A percentile compares a stretch with the other conserved stretches of the same genome.
Conservation (phyloP, 2,113 vertebrate species). For the Pipra filicauda region DNA sequence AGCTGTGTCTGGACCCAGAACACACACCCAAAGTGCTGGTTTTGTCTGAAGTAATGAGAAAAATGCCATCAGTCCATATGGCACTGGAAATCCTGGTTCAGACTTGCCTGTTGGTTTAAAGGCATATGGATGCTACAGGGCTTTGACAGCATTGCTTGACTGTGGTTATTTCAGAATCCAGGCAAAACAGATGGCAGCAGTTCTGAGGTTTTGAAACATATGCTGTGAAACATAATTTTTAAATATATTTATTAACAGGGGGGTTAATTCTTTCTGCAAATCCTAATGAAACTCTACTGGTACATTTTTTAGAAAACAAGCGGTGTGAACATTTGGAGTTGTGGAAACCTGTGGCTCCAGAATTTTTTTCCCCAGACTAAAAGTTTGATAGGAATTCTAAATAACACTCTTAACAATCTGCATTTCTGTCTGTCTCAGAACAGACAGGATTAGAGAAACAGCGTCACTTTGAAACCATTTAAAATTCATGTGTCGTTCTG, state of each 20-base stretch:
- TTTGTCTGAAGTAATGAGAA: neutral
- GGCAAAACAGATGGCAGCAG: slow-evolving; percentile 34
- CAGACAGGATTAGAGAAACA: slow-evolving; percentile 1
- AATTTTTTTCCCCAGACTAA: neutral
- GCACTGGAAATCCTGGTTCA: neutral
- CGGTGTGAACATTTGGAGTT: neutral
- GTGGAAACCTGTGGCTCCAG: neutral
- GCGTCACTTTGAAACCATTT: neutral
- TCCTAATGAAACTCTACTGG: neutral
- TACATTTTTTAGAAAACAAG: neutral
- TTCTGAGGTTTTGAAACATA: slow-evolving; percentile 18
- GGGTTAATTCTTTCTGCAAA: neutral
- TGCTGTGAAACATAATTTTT: neutral
- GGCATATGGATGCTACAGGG: slow-evolving; percentile 5
- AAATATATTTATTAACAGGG: neutral
- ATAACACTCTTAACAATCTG: neutral
- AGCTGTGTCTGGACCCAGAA: neutral
- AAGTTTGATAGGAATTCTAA: neutral
- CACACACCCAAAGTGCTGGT: neutral
- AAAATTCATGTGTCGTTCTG: slow-evolving; percentile 17
- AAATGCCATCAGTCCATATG: neutral
- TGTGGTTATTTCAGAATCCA: slow-evolving; percentile 13
- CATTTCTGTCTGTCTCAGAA: neutral
- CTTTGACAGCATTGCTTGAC: neutral
- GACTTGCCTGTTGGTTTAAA: neutral